Conservation (phyloP, 2,113 vertebrate genomes). For the Chamaea fasciata region DNA sequence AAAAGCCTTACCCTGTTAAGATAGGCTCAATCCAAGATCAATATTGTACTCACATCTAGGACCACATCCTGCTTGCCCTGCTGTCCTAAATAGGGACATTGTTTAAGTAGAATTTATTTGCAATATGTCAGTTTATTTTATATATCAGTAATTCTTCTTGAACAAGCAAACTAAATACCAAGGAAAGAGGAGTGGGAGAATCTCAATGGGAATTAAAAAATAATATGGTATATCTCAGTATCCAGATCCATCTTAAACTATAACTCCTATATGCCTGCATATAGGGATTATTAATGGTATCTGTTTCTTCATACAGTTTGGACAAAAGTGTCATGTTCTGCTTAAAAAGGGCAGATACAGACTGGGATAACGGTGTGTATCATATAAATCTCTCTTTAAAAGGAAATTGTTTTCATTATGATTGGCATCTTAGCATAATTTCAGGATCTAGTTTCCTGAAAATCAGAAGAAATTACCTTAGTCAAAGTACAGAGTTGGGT, state of each 20-base stretch:
- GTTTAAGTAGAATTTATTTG: not conserved
- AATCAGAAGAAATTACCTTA: not conserved
- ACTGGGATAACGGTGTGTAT: not conserved
- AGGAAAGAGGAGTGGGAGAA: not conserved
- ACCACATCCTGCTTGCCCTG: not conserved
- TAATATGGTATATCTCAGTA: not conserved
- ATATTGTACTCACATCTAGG: not conserved
- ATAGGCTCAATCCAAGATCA: not conserved
- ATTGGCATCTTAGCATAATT: not conserved
- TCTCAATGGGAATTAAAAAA: not conserved
- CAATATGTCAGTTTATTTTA: not conserved
- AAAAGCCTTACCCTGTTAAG: not conserved
- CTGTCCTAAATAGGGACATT: not conserved
- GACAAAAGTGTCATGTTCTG: not conserved
- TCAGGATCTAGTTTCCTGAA: not conserved
- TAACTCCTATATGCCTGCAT: not conserved
- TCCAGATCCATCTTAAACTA: not conserved
- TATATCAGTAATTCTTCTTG: not conserved
- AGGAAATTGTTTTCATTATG: not conserved
- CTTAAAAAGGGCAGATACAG: not conserved
- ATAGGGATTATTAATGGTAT: not conserved
- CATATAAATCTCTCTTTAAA: not conserved
- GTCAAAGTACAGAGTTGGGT: not conserved
- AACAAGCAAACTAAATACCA: not conserved
- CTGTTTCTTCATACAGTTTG: not conserved